phyloP scores from a whole-genome alignment of 2,113 vertebrate species.

The Epinephelus moara region DNA sequence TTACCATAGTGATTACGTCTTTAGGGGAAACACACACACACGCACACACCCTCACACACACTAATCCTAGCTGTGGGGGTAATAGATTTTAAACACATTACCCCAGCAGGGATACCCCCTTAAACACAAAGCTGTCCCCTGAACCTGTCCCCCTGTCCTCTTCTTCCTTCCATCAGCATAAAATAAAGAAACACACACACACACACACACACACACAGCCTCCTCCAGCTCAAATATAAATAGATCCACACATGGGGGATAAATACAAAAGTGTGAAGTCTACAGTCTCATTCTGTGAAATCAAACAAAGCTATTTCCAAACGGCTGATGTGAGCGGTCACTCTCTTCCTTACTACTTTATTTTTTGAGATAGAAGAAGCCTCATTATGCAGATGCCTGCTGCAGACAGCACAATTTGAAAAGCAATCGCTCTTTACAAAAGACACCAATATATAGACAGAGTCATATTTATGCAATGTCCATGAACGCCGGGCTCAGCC shows the following conservation, averaged over 20 bases:
- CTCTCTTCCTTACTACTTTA: slow-evolving; percentile 43
- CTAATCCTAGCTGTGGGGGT: slow-evolving; percentile 82
- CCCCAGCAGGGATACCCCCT: slow-evolving; percentile 78
- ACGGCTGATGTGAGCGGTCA: slow-evolving; percentile 28
- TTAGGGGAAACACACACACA: slow-evolving; percentile 75
- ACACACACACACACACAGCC: slow-evolving; percentile 1
- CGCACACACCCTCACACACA: slow-evolving; percentile 50
- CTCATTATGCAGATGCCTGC: slow-evolving; percentile 70
- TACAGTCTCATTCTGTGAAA: slow-evolving; percentile 46
- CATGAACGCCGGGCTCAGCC: slow-evolving; percentile 27
- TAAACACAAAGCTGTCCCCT: slow-evolving; percentile 74
- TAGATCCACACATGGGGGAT: slow-evolving; percentile 27
- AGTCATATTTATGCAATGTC: slow-evolving; percentile 37
- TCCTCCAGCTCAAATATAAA: slow-evolving; percentile 57
- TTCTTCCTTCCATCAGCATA: slow-evolving; percentile 56
- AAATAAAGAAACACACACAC: slow-evolving; percentile 47
- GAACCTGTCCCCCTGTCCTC: slow-evolving; percentile 68
- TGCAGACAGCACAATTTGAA: slow-evolving; percentile 66
- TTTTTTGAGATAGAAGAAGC: slow-evolving; percentile 53
- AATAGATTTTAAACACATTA: slow-evolving; percentile 85
- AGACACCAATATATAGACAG: slow-evolving; percentile 57
- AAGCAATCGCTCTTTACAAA: slow-evolving; percentile 73
- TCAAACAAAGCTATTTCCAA: slow-evolving; percentile 64
- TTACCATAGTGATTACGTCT: slow-evolving; percentile 85
- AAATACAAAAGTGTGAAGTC: slow-evolving; percentile 55